Evolutionary conservation across 2,797 vertebrate species (phyloP).

Genomic region (Poeciliopsis paucimaculata): DNA sequence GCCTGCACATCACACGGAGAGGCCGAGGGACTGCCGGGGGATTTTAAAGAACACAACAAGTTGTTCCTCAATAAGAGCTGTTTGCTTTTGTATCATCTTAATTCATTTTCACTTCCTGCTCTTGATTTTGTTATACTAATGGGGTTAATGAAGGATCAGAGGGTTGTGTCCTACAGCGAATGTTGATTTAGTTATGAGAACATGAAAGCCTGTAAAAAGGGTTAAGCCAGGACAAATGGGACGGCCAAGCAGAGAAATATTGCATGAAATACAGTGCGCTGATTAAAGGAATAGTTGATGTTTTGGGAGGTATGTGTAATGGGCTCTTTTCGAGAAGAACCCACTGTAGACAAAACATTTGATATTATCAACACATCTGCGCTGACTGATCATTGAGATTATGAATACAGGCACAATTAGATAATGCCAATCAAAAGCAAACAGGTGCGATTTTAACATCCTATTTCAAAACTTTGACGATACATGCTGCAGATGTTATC

Average conservation of each 20-base stretch:
- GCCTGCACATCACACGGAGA: slow-evolving; percentile 65
- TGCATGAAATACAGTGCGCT: slow-evolving; percentile 33
- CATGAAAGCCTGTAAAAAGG: slow-evolving; percentile 17
- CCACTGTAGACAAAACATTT: background rate
- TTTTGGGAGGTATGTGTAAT: slow-evolving; percentile 3
- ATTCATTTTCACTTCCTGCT: slow-evolving; percentile 59
- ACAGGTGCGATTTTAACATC: background rate
- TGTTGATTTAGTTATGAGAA: slow-evolving; percentile 31
- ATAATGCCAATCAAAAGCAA: background rate
- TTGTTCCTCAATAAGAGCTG: slow-evolving; percentile 64
- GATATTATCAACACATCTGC: background rate
- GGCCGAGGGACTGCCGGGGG: slow-evolving; percentile 62
- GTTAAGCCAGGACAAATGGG: slow-evolving; percentile 2
- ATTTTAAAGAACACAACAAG: slow-evolving; percentile 56
- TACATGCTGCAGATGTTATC: background rate
- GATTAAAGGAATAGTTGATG: slow-evolving; percentile 36
- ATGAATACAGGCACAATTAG: background rate
- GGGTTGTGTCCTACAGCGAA: slow-evolving; percentile 24
- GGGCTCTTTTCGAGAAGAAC: background rate
- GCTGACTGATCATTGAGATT: background rate
- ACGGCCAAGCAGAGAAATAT: slow-evolving; percentile 14
- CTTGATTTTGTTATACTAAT: slow-evolving; percentile 56
- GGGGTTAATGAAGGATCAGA: slow-evolving; percentile 54
- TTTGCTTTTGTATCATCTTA: slow-evolving; percentile 73
- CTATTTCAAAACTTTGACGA: background rate